Base-by-base conservation (phyloP, 30 jellyfish, hydroid and myxozoan genomes). In the Catostylus mosaicus region DNA sequence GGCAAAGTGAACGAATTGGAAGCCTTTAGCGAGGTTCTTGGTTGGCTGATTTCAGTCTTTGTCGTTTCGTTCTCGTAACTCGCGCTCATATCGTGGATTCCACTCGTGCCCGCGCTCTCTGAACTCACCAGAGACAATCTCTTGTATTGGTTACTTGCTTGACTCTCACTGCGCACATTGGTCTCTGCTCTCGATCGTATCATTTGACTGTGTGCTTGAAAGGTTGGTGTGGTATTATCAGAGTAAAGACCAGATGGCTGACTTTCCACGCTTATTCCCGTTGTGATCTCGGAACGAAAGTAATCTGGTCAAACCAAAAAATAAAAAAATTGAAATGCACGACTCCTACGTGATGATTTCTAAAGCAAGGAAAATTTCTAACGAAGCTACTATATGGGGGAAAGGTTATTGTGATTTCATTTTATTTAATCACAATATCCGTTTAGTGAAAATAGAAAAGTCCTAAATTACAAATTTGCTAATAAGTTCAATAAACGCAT, bases 211-310 rank as follows among this genome's bases (percentile, higher is more conserved):
- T 47, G 29, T 10, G 86, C 20, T 1, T 89, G 61, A 63, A 23
- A 48, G 35, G 29, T 51, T 24, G 96, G 54, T 1, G 85, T 12
- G 3, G 95, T 35, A 51, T 38, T 61, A 6, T 93, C 98, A 6
- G 79, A 34, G 51, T 88, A 87, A 30, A 93, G 81, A 27, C 97
- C 93, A 5, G 96, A 86, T 0, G 96, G 97, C 38, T 89, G 96
- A 77, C 98, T 93, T 67, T 93, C 98, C 3, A 93, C 97, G 71
- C 98, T 93, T 37, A 93, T 93, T 27, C 98, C 98, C 10, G 98
- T 93, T 2, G 97, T 80, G 16, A 77, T 75, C 75, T 93, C 98
- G 1, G 98, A 82, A 18, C 85, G 88, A 2, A 96, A 96, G 72
- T 93, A 93, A 26, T 93, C 98, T 87, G n/a, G n/a, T n/a, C n/a